These are phyloP conservation scores for Nothobranchius kuhntae DNA, from an alignment of 2,113 vertebrate genomes.

Conservation along the genomic window DNA sequence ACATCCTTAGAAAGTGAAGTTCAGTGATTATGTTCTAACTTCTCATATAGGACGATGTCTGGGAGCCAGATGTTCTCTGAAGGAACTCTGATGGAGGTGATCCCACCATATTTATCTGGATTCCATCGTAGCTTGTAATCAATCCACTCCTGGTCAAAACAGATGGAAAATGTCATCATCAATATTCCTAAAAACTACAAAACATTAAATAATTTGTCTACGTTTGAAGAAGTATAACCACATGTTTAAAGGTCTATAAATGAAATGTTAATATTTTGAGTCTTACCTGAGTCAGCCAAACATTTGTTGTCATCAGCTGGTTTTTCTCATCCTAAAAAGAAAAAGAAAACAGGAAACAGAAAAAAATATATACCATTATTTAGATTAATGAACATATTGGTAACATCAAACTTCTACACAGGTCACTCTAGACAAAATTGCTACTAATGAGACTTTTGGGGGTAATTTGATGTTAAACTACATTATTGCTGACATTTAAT, in stretches of 20 bases:
- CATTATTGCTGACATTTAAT: too few species aligned
- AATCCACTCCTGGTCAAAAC: conserved; percentile 86
- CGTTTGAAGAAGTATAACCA: too few species aligned
- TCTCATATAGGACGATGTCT: conserved; percentile 96
- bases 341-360: conserved; percentile 3
- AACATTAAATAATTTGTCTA: too few species aligned
- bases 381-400: too few species aligned
- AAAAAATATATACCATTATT: background rate
- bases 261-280: background rate
- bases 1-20: too few species aligned
- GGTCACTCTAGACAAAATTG: background rate
- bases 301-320: conserved; percentile 96
- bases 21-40: conserved; percentile 75
- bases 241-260: background rate
- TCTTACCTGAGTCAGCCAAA: conserved; percentile 87
- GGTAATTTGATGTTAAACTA: too few species aligned
- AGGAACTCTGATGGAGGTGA: conserved; percentile 90
- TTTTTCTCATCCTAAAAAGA: conserved; percentile 93
- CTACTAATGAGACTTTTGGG: too few species aligned
- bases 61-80: conserved; percentile 96
- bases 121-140: conserved; percentile 93
- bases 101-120: conserved; percentile 92
- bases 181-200: background rate
- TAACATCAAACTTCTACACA: background rate
- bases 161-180: conserved; percentile 14